A percentile compares a stretch with the other conserved stretches of the same genome.
Conservation (phyloP, 2,797 vertebrate species). For the Molossus alvarezi region DNA sequence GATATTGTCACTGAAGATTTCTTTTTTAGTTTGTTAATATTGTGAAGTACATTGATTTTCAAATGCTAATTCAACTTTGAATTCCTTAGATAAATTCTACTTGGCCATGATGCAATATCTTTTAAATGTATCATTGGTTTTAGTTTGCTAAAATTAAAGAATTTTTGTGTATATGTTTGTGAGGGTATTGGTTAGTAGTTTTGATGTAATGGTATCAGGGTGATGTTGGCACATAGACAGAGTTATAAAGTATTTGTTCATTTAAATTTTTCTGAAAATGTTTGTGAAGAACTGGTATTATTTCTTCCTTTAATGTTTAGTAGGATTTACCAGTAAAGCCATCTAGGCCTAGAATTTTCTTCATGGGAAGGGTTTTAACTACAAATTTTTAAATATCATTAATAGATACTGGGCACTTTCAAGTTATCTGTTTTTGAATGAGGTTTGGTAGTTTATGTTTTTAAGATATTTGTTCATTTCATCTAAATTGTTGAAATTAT, state of each 20-base stretch:
- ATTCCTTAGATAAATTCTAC: slow-evolving; percentile 29
- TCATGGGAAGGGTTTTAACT: slow-evolving; percentile 45
- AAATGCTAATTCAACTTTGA: slow-evolving; percentile 8
- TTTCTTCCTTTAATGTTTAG: slow-evolving; percentile 55
- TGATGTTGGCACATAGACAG: slow-evolving; percentile 21
- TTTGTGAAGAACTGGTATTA: background rate
- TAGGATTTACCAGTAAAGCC: slow-evolving; percentile 51
- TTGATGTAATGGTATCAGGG: slow-evolving; percentile 35
- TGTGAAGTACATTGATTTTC: slow-evolving; percentile 31
- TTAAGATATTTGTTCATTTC: slow-evolving; percentile 40
- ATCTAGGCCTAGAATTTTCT: slow-evolving; percentile 46
- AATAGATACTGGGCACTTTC: slow-evolving; percentile 22
- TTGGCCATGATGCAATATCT: slow-evolving; percentile 1
- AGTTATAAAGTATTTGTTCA: slow-evolving; percentile 5
- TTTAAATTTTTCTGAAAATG: slow-evolving; percentile 60
- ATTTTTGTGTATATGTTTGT: slow-evolving; percentile 40
- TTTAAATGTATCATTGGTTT: slow-evolving; percentile 48
- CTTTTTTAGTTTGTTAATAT: slow-evolving; percentile 11
- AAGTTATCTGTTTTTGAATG: background rate
- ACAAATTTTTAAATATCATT: slow-evolving; percentile 32
- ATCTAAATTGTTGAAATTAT: slow-evolving; percentile 50
- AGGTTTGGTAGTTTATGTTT: background rate
- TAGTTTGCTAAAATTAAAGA: slow-evolving; percentile 22
- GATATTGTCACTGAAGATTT: background rate
- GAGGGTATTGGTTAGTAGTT: slow-evolving; percentile 8